Evolutionary conservation across 1,140 invertebrate genomes (phyloP).

Genomic region (Trichoplusia ni): DNA sequence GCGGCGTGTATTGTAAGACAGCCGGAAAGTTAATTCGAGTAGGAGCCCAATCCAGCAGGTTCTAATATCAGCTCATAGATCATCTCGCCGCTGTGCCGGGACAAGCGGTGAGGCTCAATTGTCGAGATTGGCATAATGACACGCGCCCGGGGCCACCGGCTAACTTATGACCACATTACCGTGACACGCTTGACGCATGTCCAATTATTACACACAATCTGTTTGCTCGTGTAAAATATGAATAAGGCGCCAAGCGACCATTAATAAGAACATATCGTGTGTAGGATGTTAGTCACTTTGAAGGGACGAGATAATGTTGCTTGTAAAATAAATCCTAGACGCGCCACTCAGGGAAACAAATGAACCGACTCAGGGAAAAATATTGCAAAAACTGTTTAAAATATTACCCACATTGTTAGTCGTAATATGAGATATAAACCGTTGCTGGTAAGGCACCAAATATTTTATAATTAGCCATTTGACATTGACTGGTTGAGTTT

Average conservation of each 20-base stretch:
- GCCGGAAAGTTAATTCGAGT: slow-evolving; percentile 23
- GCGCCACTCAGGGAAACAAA: slow-evolving; percentile 60
- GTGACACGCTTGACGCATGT: slow-evolving; percentile 71
- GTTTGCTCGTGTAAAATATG: slow-evolving; percentile 70
- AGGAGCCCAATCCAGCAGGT: slow-evolving; percentile 35
- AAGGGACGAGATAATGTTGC: slow-evolving; percentile 72
- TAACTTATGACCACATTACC: slow-evolving; percentile 73
- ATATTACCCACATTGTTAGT: slow-evolving; percentile 64
- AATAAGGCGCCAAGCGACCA: slow-evolving; percentile 53
- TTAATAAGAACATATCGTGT: slow-evolving; percentile 60
- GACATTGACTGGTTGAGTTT: not conserved
- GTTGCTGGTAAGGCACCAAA: not conserved
- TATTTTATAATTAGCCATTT: slow-evolving; percentile 15
- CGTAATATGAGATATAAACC: slow-evolving; percentile 44
- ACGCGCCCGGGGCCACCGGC: slow-evolving; percentile 53
- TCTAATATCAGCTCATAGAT: slow-evolving; percentile 59
- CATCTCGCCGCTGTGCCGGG: slow-evolving; percentile 45
- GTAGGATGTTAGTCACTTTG: slow-evolving; percentile 60
- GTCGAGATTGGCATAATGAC: slow-evolving; percentile 67
- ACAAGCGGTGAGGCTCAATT: slow-evolving; percentile 46
- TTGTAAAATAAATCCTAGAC: slow-evolving; percentile 70
- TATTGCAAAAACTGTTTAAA: slow-evolving; percentile 72
- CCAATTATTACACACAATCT: slow-evolving; percentile 76
- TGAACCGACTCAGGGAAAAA: slow-evolving; percentile 62
- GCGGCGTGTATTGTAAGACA: not conserved